Conservation (phyloP, 2,888 invertebrate genomes). For the Nematopogon swammerdamellus region DNA sequence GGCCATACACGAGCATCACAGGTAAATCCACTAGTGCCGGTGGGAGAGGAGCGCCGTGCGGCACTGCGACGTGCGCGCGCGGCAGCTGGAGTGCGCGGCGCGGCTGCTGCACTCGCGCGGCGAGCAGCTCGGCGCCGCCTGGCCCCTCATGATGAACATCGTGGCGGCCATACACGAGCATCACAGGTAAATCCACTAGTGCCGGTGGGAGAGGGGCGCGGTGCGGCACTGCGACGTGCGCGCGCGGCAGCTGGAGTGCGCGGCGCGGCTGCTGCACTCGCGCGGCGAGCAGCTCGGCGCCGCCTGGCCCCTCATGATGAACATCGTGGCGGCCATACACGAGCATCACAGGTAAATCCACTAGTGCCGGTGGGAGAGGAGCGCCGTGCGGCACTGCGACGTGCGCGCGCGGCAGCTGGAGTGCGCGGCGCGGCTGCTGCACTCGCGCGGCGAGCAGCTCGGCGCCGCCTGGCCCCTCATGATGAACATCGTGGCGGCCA, state of each 20-base stretch:
- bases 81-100: constrained; percentile 92
- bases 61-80: constrained; percentile 90
- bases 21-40: constrained; percentile 60
- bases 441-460: constrained; percentile 86
- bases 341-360: constrained; percentile 92
- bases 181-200: too few relatives aligned
- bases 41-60: constrained; percentile 75
- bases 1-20: constrained; percentile 91
- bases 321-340: constrained; percentile 93
- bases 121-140: constrained; percentile 88
- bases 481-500: constrained; percentile 92
- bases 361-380: too few relatives aligned
- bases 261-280: constrained; percentile 88
- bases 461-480: constrained; percentile 95
- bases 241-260: constrained; percentile 92
- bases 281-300: constrained; percentile 87
- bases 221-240: constrained; percentile 92
- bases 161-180: constrained; percentile 93
- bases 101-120: constrained; percentile 90
- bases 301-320: constrained; percentile 93
- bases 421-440: constrained; percentile 89
- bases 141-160: constrained; percentile 92
- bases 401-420: constrained; percentile 93
- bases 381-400: constrained; percentile 86
- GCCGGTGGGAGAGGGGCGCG: constrained; percentile 52